Percentiles rank a stretch among this genome's conserved stretches.
These are phyloP conservation scores for Geotrupes spiniger DNA, from an alignment of 2,888 invertebrate genomes.

Conservation along the genomic window DNA sequence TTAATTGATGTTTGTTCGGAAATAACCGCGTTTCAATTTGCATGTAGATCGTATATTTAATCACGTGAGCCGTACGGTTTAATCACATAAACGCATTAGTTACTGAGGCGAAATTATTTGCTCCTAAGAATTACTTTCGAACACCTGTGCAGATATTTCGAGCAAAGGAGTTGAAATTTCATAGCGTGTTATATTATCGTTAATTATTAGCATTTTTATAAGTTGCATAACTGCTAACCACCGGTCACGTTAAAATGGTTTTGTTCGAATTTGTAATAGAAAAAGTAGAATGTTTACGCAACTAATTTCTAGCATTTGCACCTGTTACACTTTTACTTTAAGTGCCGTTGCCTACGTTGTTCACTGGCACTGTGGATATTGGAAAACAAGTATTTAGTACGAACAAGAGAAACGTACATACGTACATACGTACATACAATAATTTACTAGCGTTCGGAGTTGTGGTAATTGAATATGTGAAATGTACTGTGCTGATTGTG, in stretches of 20 bases:
- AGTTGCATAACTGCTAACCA: neutral
- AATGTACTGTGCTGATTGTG: neutral
- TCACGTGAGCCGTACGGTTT: too few relatives aligned
- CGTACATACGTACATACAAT: neutral
- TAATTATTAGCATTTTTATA: neutral
- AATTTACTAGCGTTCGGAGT: neutral
- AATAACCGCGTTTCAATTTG: too few relatives aligned
- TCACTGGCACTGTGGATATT: too few relatives aligned
- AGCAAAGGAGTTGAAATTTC: neutral
- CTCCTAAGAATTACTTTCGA: neutral
- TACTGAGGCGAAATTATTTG: too few relatives aligned
- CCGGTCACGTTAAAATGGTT: neutral
- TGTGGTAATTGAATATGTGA: neutral
- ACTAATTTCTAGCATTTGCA: neutral
- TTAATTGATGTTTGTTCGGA: too few relatives aligned
- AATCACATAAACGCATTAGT: too few relatives aligned
- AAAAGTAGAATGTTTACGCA: neutral
- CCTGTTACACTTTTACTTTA: constrained; percentile 1
- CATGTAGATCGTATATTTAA: too few relatives aligned
- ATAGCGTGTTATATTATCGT: neutral
- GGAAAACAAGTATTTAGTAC: too few relatives aligned
- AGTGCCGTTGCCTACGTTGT: neutral
- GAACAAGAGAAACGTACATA: neutral
- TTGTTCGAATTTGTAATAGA: neutral
- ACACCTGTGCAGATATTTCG: neutral